Evolutionary conservation across 2,888 invertebrate genomes (phyloP), one percentile per base, ranked within the genome.

Genomic region (Aporophyla lueneburgensis): DNA sequence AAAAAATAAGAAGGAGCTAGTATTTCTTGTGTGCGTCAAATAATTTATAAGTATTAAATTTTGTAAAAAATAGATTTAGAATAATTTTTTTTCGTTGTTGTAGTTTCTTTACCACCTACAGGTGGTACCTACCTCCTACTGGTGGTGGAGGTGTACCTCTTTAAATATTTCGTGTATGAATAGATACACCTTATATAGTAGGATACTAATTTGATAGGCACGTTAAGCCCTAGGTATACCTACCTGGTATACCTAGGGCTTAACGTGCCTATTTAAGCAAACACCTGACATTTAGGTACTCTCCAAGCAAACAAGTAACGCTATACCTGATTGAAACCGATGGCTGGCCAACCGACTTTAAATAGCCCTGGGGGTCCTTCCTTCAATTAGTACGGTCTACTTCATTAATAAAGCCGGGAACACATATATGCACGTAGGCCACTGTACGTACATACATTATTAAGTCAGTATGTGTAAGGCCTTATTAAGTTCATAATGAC

Each of bases 321-420:
- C 51, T 40, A 49, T 54, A 81, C 82, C 24, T 78, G 78, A 73
- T 74, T 78, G 62, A 74, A 87, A 72, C 87, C 85, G 87, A 88
- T 88, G 86, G 79, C 56, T 72, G 80, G 81, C 86, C 79, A 71
- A 67, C 76, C 63, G 78, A 81, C 89, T 88, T 90, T 89, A 89
- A 89, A 88, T 89, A 91, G 89, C 86, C 75, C 82, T 85, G 88
- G 90, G 92, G 91, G 89, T 80, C 84, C 80, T 79, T 86, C 91
- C 91, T 92, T 89, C 92, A 91, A 93, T 94, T 93, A 90, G 92
- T 93, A 91, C 95, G 93, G 93, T 94, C 93, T 93, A 94, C 89
- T 95, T 95, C 94, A 94, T 94, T 94, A 93, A 93, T 93, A 93
- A 93, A 91, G 89, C 76, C 68, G 71, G 76, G 61, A 66, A 61